Base-by-base conservation (phyloP, 2,888 invertebrate species). In the Xylophagus ater region DNA sequence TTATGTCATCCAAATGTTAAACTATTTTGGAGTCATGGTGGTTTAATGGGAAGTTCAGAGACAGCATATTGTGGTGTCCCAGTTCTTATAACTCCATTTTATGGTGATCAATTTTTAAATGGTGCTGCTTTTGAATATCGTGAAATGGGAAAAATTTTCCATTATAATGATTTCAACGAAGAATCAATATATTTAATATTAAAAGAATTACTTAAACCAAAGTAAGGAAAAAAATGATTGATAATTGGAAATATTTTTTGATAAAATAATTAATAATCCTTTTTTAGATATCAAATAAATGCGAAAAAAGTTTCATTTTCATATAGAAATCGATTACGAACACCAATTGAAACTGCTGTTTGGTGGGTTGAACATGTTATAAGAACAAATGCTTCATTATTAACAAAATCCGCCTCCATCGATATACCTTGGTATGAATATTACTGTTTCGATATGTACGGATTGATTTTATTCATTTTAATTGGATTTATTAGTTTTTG, bases 21-120 rank as follows among this genome's bases (percentile, higher is more conserved):
- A 40, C 74, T 72, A 1, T 81, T 78, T 53, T 65, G 82, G 20
- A 75, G 76, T 0, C 83, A 83, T 54, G 81, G 78, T 1, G 83
- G 82, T 2, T 70, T 80, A 53, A 62, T 81, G 39, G 77, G 81
- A 32, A 57, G 74, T 6, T 72, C 76, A 1, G 82, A 81, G 53
- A 70, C 76, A 0, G 68, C 71, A 2, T 66, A 72, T 48, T 71
- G 72, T 44, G 78, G 74, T 1, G 72, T 77, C 2, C 78, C 80
- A 0, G 65, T 78, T 54, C 52, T 80, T 12, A 62, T 73, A 4
- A 68, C 78, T 24, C 79, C 79, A 1, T 71, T 79, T 55, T 77
- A 70, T 49, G 78, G 76, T 2, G 80, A 80, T 58, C 79, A 79
- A 41, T 60, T 59, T 41, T 47, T 58, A 1, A 80, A 80, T 52